Evolutionary conservation across 2,113 vertebrate genomes (phyloP), one percentile per base, ranked within the genome.

Genomic region (Aviceda subcristata): DNA sequence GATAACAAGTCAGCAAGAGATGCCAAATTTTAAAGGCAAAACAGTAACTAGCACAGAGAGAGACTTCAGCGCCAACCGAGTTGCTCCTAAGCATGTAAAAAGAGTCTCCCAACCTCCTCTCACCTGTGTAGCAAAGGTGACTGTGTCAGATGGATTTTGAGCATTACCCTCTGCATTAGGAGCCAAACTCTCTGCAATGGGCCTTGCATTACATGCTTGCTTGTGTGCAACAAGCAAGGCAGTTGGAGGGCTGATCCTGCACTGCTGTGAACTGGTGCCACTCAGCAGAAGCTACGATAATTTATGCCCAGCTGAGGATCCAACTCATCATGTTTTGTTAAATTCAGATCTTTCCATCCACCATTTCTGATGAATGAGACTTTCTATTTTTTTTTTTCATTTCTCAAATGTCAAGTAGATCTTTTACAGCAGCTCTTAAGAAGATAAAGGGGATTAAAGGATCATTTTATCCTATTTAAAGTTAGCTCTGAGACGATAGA

Each of bases 331-430:
- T 1, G 1, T 76, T 74, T 56, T 48, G 50, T 63, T 76, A 43
- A 48, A 86, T 39, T 80, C 34, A 38, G 34, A 81, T 67, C 75
- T 79, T 77, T 74, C 79, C 64, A 39, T 34, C 91, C 83, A 60
- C 73, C 41, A 27, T 87, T 93, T 86, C 94, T 82, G 79, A 96
- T 84, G 62, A 97, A 71, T 0, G 8, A 62, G 91, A 79, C 82
- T 86, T 60, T 6, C 77, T 60, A 20, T 41, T 59, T 82, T 75
- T 56, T 56, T 38, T 60, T 27, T 21, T 45, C 36, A 7, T 64
- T 96, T 87, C 94, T 91, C 92, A 98, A 97, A 97, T 97, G 97
- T 98, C 97, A 98, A 98, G 96, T 91, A 92, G 92, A 88, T 96
- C 95, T 97, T 98, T 97, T 97, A 97, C 92, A 97, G 91, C 96